Conservation (phyloP, 2,113 vertebrate genomes). For the Microcebus murinus region DNA sequence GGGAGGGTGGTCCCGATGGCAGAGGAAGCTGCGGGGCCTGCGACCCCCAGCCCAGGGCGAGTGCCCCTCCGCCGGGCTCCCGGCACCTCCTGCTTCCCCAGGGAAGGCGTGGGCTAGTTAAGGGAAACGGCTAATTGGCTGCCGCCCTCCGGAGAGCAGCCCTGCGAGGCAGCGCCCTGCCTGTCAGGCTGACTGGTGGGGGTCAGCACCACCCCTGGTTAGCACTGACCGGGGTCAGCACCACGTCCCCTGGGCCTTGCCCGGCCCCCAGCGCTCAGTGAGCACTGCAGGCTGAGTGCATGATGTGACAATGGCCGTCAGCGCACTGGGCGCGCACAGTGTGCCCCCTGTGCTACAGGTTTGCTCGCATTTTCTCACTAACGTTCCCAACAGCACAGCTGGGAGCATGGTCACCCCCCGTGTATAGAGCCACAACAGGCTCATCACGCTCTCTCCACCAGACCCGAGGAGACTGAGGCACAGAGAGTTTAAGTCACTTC, state of each 20-base stretch:
- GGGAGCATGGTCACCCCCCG: background rate
- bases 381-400: background rate
- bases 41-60: background rate
- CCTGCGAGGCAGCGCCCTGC: background rate
- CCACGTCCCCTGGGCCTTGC: background rate
- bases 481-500: background rate
- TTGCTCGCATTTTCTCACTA: background rate
- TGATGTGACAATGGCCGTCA: background rate
- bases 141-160: background rate
- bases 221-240: too few relatives aligned
- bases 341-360: background rate
- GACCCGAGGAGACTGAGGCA: background rate
- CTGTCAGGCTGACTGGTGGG: background rate
- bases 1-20: background rate
- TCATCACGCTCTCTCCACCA: background rate
- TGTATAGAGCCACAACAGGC: fast-evolving
- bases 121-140: fast-evolving
- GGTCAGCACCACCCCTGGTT: too few relatives aligned
- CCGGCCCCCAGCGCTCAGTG: fast-evolving
- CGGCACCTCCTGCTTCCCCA: background rate
- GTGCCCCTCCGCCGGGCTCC: background rate
- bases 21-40: background rate
- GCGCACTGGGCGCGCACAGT: background rate
- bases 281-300: background rate
- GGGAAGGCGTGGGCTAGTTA: background rate